phyloP scores from a whole-genome alignment of 2,113 vertebrate species.

The Aramus guarauna region DNA sequence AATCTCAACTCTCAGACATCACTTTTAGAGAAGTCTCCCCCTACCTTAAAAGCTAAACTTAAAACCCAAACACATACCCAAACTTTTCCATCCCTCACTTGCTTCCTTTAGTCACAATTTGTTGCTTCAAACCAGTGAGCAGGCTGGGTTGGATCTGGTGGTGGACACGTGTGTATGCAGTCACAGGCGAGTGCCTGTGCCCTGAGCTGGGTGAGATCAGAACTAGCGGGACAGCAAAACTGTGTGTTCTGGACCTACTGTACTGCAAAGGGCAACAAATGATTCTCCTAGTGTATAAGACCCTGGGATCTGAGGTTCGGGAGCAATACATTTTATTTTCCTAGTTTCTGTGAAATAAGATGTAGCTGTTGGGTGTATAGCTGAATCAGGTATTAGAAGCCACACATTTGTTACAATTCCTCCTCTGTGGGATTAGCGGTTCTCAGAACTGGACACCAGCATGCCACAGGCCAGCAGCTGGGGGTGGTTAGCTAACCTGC shows the following conservation, averaged over 20 bases:
- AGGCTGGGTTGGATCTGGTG: background rate
- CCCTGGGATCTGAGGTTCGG: background rate
- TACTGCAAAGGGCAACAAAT: background rate
- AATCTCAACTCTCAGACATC: background rate
- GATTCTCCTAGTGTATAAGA: background rate
- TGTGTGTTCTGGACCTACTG: background rate
- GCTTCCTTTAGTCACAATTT: background rate
- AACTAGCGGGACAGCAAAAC: background rate
- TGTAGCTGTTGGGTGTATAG: background rate
- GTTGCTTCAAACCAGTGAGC: background rate
- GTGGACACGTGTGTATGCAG: background rate
- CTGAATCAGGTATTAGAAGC: background rate
- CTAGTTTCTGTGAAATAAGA: background rate
- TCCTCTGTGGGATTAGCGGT: background rate
- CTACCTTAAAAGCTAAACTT: background rate
- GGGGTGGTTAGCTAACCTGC: background rate
- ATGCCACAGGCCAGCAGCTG: background rate
- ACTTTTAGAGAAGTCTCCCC: background rate
- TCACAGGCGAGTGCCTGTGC: background rate
- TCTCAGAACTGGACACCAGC: background rate
- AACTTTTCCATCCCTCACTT: background rate
- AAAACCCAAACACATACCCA: background rate
- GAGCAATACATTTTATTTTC: background rate
- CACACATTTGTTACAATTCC: background rate
- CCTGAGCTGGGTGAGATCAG: background rate